Conservation (phyloP, 2,888 invertebrate genomes). For the Dorcus parallelipipedus region DNA sequence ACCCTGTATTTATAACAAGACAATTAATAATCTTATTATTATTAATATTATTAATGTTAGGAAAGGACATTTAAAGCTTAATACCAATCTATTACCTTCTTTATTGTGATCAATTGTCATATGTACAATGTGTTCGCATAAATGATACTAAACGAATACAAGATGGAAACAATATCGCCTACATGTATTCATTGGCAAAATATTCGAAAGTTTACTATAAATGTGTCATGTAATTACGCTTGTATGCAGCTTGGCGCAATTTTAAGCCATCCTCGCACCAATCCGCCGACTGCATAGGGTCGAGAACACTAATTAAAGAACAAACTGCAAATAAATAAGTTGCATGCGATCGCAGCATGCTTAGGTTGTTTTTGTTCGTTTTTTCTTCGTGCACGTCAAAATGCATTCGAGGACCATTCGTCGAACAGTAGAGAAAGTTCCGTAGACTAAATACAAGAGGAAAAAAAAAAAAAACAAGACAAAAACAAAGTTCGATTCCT, state of each 20-base stretch:
- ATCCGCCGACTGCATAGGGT: slow-evolving; percentile 12
- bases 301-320: slow-evolving; percentile 12
- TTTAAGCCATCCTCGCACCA: slow-evolving; percentile 19
- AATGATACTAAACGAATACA: background rate
- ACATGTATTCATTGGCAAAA: slow-evolving; percentile 23
- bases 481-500: slow-evolving; percentile 7
- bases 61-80: too few relatives aligned
- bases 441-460: slow-evolving; percentile 21
- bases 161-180: slow-evolving; percentile 13
- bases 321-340: slow-evolving; percentile 14
- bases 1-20: too few relatives aligned
- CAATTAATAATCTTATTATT: too few relatives aligned
- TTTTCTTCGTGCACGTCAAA: slow-evolving; percentile 24
- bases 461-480: background rate
- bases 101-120: too few relatives aligned
- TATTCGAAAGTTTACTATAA: slow-evolving; percentile 31
- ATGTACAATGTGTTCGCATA: too few relatives aligned
- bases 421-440: slow-evolving; percentile 22
- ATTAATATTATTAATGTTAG: too few relatives aligned
- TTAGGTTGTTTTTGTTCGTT: slow-evolving; percentile 17
- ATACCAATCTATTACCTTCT: too few relatives aligned
- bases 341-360: slow-evolving; percentile 21
- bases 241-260: slow-evolving; percentile 15
- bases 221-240: slow-evolving; percentile 29
- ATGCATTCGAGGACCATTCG: slow-evolving; percentile 23